Evolutionary conservation across 2,797 vertebrate genomes (phyloP).

Genomic region (Ctenopoma kingsleyae): DNA sequence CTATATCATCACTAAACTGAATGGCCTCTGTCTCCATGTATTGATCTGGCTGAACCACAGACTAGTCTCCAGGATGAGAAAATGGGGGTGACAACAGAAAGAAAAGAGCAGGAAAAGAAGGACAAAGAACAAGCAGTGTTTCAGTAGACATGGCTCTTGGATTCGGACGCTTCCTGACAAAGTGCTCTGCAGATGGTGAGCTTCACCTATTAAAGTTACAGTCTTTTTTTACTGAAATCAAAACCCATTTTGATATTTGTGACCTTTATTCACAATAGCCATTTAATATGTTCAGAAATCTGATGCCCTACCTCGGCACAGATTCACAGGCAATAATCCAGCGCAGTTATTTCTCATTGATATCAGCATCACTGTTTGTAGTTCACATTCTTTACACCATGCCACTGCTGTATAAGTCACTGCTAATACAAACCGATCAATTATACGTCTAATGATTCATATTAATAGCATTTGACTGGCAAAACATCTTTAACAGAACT

Average conservation of each 20-base stretch:
- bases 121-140: slow-evolving; percentile 24
- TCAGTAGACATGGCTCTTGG: not conserved
- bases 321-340: slow-evolving; percentile 11
- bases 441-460: slow-evolving; percentile 1
- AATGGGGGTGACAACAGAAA: slow-evolving; percentile 29
- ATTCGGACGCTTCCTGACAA: not conserved
- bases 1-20: slow-evolving; percentile 66
- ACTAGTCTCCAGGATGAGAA: slow-evolving; percentile 43
- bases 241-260: not conserved
- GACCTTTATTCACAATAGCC: not conserved
- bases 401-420: not conserved
- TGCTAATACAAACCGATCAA: not conserved
- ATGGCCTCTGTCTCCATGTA: slow-evolving; percentile 65
- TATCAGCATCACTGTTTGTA: not conserved
- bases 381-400: not conserved
- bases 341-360: not conserved
- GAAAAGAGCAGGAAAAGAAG: slow-evolving; percentile 15
- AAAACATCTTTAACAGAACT: too few species aligned
- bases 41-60: slow-evolving; percentile 68
- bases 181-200: slow-evolving; percentile 1
- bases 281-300: not conserved
- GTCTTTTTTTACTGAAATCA: not conserved
- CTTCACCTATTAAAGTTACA: not conserved
- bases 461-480: not conserved
- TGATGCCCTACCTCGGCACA: not conserved